Conservation (phyloP, 2,888 invertebrate species). For the Sphinx pinastri region DNA sequence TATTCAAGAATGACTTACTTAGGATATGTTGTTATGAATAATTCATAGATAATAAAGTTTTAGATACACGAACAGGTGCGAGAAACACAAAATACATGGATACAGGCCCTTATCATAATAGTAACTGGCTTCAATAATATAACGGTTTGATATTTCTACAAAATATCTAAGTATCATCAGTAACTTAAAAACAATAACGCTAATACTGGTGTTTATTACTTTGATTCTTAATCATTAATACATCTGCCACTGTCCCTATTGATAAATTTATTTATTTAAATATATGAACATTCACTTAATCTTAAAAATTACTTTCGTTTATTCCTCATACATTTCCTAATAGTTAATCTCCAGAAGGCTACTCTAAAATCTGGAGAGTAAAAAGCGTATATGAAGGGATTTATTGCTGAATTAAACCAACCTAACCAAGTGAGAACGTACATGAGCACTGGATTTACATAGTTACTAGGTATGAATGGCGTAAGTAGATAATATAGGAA, state of each 20-base stretch:
- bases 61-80: too few relatives aligned
- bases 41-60: too few relatives aligned
- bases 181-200: too few relatives aligned
- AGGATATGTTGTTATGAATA: not conserved
- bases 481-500: slow-evolving; percentile 92
- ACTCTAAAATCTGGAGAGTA: slow-evolving; percentile 94
- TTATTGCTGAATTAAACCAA: slow-evolving; percentile 95
- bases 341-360: slow-evolving; percentile 93
- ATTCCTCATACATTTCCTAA: slow-evolving; percentile 85
- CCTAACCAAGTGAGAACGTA: slow-evolving; percentile 93
- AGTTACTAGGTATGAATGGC: slow-evolving; percentile 88
- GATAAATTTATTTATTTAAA: not conserved
- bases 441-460: slow-evolving; percentile 86
- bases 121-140: too few relatives aligned
- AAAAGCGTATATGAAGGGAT: slow-evolving; percentile 95
- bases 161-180: too few relatives aligned
- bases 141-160: too few relatives aligned
- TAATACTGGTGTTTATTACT: too few relatives aligned
- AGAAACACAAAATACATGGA: too few relatives aligned
- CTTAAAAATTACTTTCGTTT: slow-evolving; percentile 49
- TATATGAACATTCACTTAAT: not conserved
- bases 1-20: not conserved
- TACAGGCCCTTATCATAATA: too few relatives aligned
- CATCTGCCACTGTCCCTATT: not conserved
- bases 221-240: too few relatives aligned